phyloP scores from a whole-genome alignment of 35 echinoderm and acorn worm genomes.

The Patiria miniata region DNA sequence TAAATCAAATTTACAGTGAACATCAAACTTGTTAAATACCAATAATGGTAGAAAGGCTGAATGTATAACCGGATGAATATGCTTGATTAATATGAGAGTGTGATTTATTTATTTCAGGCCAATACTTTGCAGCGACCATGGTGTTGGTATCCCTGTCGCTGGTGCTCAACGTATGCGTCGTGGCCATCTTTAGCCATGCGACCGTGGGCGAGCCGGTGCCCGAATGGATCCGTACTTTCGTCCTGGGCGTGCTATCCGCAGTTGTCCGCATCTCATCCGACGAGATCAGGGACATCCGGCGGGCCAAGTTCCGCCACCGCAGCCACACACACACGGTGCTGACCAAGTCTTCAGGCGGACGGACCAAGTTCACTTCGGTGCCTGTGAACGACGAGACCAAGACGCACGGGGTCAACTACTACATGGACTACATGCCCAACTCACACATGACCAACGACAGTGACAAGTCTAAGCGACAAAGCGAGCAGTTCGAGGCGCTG shows the following conservation, averaged over 20 bases:
- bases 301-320: not conserved
- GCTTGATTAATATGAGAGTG: too few species aligned
- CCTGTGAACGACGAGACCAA: constrained; percentile 21
- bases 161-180: constrained; percentile 84
- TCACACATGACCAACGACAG: constrained; percentile 45
- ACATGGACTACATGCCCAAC: constrained; percentile 45
- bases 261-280: constrained; percentile 60
- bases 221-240: constrained; percentile 55
- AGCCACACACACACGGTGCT: constrained; percentile 27
- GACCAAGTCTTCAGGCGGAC: constrained; percentile 10
- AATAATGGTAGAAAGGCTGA: too few species aligned
- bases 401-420: constrained; percentile 11
- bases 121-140: constrained; percentile 85
- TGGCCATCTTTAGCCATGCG: constrained; percentile 71
- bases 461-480: constrained; percentile 24
- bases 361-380: not conserved
- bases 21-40: too few species aligned
- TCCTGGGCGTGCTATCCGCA: constrained; percentile 55
- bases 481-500: constrained; percentile 59
- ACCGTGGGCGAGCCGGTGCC: constrained; percentile 55
- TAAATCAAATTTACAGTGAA: too few species aligned
- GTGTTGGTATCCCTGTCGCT: constrained; percentile 85
- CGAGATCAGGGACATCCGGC: constrained; percentile 13
- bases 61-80: too few species aligned
- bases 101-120: constrained; percentile 62